Percentiles rank a stretch among this genome's conserved stretches.
Conservation (phyloP, 2,888 invertebrate genomes). For the Volucella inanis region DNA sequence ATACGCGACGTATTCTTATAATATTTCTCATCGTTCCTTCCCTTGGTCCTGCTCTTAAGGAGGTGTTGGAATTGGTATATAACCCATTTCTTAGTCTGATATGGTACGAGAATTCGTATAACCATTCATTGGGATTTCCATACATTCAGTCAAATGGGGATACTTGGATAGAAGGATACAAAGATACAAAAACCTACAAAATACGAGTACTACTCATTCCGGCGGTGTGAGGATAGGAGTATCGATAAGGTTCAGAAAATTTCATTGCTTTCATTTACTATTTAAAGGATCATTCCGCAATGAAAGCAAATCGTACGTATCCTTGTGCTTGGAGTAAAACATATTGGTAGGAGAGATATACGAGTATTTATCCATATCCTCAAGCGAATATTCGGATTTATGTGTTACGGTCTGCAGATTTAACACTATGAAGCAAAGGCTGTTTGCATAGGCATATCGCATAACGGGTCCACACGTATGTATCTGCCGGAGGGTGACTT, state of each 20-base stretch:
- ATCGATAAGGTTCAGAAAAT: constrained; percentile 65
- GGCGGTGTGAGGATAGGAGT: constrained; percentile 10
- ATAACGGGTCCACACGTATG: too few species aligned
- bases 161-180: constrained; percentile 4
- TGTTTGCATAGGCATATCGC: too few species aligned
- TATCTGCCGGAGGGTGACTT: too few species aligned
- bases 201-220: too few species aligned
- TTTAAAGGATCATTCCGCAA: constrained; percentile 69
- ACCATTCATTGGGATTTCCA: constrained; percentile 64
- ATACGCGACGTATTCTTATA: constrained; percentile 29
- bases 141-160: constrained; percentile 52
- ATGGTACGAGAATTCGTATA: constrained; percentile 22
- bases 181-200: neutral
- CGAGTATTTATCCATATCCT: constrained; percentile 49
- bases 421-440: constrained; percentile 4
- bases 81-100: constrained; percentile 19
- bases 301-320: constrained; percentile 67
- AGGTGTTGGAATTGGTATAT: neutral
- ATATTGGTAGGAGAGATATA: constrained; percentile 14
- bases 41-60: too few species aligned
- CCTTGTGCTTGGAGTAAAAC: constrained; percentile 31
- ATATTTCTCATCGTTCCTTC: constrained; percentile 31
- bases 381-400: constrained; percentile 50
- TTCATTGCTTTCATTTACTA: constrained; percentile 74
- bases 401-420: constrained; percentile 28